phyloP scores from a whole-genome alignment of 2,888 invertebrate species.

The Nymphalis c-album region DNA sequence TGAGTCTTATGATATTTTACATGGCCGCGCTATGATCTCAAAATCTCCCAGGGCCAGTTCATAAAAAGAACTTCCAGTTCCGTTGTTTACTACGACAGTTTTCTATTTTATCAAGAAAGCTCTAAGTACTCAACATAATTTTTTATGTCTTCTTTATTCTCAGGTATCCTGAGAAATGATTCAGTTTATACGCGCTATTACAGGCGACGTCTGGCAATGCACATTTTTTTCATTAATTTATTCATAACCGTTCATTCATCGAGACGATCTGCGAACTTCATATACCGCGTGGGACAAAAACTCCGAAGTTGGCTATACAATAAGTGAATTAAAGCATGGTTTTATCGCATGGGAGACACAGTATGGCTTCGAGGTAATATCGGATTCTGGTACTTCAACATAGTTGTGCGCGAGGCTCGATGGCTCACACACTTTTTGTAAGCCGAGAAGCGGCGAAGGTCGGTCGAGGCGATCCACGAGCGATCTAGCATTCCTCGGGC shows the following conservation, averaged over 20 bases:
- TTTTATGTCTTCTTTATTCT: constrained; percentile 29
- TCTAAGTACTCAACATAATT: constrained; percentile 4
- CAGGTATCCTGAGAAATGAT: constrained; percentile 35
- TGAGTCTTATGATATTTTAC: background rate
- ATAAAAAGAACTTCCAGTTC: background rate
- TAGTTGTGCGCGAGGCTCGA: constrained; percentile 58
- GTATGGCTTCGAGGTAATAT: constrained; percentile 39
- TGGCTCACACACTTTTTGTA: constrained; percentile 49
- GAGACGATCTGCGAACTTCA: constrained; percentile 38
- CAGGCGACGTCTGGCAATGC: constrained; percentile 36
- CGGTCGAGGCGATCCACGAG: constrained; percentile 73
- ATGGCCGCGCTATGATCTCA: background rate
- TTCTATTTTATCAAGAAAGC: constrained; percentile 6
- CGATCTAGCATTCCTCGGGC: constrained; percentile 77
- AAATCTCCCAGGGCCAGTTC: background rate
- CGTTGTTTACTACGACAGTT: background rate
- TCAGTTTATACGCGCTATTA: constrained; percentile 33
- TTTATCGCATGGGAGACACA: constrained; percentile 50
- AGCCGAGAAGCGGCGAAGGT: constrained; percentile 57
- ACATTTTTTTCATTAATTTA: constrained; percentile 41
- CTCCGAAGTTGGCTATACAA: constrained; percentile 37
- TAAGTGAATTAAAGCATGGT: constrained; percentile 47
- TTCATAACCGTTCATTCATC: constrained; percentile 44
- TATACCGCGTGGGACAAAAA: constrained; percentile 39
- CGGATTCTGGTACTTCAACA: constrained; percentile 58